Conservation (phyloP, 2,113 vertebrate genomes). For the Felis chaus region DNA sequence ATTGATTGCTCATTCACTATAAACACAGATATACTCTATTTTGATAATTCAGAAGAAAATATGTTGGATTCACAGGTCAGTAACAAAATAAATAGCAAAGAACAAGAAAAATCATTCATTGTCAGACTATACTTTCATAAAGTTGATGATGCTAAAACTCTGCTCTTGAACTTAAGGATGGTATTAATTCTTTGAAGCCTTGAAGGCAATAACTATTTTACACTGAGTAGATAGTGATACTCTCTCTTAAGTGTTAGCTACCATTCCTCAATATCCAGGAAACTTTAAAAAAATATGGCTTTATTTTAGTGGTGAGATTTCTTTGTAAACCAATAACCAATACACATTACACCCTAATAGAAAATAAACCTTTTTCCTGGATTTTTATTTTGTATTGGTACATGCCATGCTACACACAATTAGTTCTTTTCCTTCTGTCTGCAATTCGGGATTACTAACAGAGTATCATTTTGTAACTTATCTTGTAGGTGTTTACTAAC, state of each 20-base stretch:
- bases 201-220: neutral
- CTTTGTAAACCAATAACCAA: neutral
- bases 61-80: neutral
- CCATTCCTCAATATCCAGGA: neutral
- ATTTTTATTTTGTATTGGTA: neutral
- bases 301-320: neutral
- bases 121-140: neutral
- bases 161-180: neutral
- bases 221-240: neutral
- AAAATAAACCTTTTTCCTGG: neutral
- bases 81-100: conserved; percentile 30
- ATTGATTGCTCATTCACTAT: neutral
- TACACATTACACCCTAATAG: neutral
- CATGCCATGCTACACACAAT: neutral
- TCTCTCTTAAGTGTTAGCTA: neutral
- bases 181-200: neutral
- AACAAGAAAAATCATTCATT: neutral
- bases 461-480: neutral
- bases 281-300: neutral
- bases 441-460: neutral
- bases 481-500: neutral
- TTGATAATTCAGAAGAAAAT: conserved; percentile 41
- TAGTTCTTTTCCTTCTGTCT: neutral
- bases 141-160: neutral
- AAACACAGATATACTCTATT: neutral